Evolutionary conservation across 2,888 invertebrate genomes (phyloP), one percentile per base, ranked within the genome.

Genomic region (Leptopilina syphax): DNA sequence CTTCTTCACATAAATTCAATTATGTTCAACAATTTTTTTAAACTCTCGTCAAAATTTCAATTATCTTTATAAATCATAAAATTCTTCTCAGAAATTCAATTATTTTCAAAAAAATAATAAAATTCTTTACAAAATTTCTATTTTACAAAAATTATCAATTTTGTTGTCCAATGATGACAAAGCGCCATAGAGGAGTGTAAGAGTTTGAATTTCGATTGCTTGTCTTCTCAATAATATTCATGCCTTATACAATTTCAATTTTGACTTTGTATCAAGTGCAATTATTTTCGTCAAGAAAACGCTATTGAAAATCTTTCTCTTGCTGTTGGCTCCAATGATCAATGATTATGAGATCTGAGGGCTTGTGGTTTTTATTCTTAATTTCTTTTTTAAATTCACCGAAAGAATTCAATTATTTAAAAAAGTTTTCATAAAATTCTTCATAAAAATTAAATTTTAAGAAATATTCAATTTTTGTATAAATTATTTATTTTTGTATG

Each of bases 341-440:
- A 88, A 87, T 84, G 90, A 91, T 90, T 90, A 91, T 91, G 90
- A 91, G 90, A 91, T 84, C 90, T 89, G 90, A 91, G 88, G 89
- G 88, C 86, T 3, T 81, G 47, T 76, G 27, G 5, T 27, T 63
- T 44, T 65, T 8, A 18, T 18, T 18, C 18, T 18, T 18, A 18
- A 18, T 18, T 18, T n/a, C n/a, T 18, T 18, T 18, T 18, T 18
- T 18, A 18, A 18, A 18, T 18, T 18, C 18, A 18, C 18, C 18
- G 18, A 18, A 18, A 18, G 18, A 18, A 18, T 18, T 18, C 18
- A 18, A 18, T 18, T 18, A 18, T 18, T 18, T 18, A 18, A 18
- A 18, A 18, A 18, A 18, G 18, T 18, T 18, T 18, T 18, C 18
- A 18, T 18, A 18, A 18, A 18, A 18, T 18, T 18, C 18, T 18